Evolutionary conservation across 2,888 invertebrate species (phyloP).

Genomic region (Philopedon plagiatum): DNA sequence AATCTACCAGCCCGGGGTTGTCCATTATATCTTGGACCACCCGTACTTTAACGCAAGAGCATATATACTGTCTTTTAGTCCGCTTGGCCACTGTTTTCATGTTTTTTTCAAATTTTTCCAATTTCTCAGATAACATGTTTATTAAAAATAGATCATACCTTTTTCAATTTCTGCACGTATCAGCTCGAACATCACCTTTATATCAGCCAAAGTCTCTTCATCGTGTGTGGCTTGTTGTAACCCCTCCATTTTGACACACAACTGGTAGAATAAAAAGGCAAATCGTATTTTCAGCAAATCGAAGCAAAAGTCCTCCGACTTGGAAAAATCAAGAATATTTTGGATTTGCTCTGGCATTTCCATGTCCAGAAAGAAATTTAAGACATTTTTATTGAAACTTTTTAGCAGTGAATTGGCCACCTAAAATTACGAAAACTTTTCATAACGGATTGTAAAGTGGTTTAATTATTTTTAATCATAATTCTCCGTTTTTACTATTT

Average conservation of each 20-base stretch:
- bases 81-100: too few species aligned
- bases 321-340: constrained; percentile 6
- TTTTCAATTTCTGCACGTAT: constrained; percentile 29
- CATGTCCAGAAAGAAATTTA: constrained; percentile 13
- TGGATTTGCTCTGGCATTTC: constrained; percentile 12
- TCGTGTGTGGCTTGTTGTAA: not conserved
- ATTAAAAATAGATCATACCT: too few species aligned
- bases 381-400: not conserved
- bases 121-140: too few species aligned
- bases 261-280: constrained; percentile 14
- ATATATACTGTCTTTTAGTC: too few species aligned
- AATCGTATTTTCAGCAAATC: constrained; percentile 20
- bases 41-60: too few species aligned
- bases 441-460: too few species aligned
- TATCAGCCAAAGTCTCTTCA: constrained; percentile 1
- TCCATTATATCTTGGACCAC: too few species aligned
- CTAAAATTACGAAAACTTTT: too few species aligned
- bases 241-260: constrained; percentile 4
- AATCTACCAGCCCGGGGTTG: too few species aligned
- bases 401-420: constrained; percentile 7
- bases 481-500: too few species aligned
- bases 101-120: too few species aligned
- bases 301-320: constrained; percentile 19
- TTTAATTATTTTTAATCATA: too few species aligned
- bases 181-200: constrained; percentile 2